Base-by-base conservation (phyloP, 1,140 invertebrate species). In the Hestina assimilis region DNA sequence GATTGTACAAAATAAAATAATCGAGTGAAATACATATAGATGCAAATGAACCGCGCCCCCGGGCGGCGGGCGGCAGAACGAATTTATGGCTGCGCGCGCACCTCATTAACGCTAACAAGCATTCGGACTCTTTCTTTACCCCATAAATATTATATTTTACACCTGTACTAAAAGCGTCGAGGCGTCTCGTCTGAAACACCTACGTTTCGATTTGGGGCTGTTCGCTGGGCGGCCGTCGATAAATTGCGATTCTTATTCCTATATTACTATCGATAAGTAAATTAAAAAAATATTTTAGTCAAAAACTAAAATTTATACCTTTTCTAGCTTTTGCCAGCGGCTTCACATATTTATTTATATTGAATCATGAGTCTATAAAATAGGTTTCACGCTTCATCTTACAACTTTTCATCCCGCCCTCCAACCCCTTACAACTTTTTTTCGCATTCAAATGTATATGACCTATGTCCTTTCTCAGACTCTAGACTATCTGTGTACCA, bases 121-220 rank as follows among this genome's bases (percentile, higher is more conserved):
- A 69, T 76, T 78, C 69, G 69, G 77, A 72, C 70, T 72, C 79
- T 82, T 83, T 83, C 81, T 75, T 81, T 79, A 83, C 74, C 72
- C 73, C 72, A 83, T 87, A 87, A 87, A 87, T 87, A 85, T 85
- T 77, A 84, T 85, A 85, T 85, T 87, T 85, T 79, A 83, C 83
- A 85, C 83, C 81, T 87, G 82, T 74, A 74, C 66, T 74, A 72
- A 81, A 78, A 47, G 15, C 33, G 33, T 20, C 33, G 31, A 35
- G 31, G 29, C 29, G 3, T 9, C n/a, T 12, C 14, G 31, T 15
- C 3, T 19, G 33, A 38, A 14, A 38, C 33, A 38, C 33, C 33
- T 38, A 38, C 33, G 33, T 38, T 38, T 38, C 33, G 33, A 38
- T 38, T 38, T 17, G 33, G 28, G 33, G 33, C 33, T 20, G 7